Evolutionary conservation across 2,113 vertebrate species (phyloP), one percentile per base, ranked within the genome.

Genomic region (Channa maculata): DNA sequence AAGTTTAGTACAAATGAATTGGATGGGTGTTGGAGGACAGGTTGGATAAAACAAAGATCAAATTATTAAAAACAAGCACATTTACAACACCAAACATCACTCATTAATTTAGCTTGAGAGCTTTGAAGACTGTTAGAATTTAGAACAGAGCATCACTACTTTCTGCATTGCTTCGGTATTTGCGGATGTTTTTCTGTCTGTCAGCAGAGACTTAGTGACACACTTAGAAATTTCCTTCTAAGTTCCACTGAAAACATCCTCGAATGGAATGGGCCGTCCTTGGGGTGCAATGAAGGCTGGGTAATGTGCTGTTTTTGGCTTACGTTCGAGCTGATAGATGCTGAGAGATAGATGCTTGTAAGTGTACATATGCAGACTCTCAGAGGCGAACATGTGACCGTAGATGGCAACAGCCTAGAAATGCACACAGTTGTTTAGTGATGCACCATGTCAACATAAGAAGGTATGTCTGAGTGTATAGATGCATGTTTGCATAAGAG

Each of bases 241-340:
- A 76, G 80, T 83, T 87, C 70, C 8, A 15, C 76, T 87, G 84
- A 88, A 86, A 87, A 79, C 84, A 59, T 83, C 76, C 61, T 76
- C 14, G 0, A 69, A 71, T 75, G 79, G 68, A 83, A 71, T 51
- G 37, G 71, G 51, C 48, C 62, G 64, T 88, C 87, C 83, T 88
- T 41, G 8, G 82, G 89, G 82, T 85, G 76, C 79, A 82, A 81
- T 86, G 77, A 86, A 80, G 74, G 53, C 65, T 51, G 69, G 73
- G 66, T 89, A 85, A 90, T 89, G 79, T 91, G 86, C 84, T 87
- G 49, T 73, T 86, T 85, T 88, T 88, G 87, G 86, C 84, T 79
- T 24, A 48, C 3, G 74, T 58, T 44, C 1, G 14, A 48, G 33
- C 65, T 14, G 61, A 81, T 71, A 11, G 75, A 77, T 43, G 69